Evolutionary conservation across 2,113 vertebrate genomes (phyloP), one percentile per base, ranked within the genome.

Genomic region (Thalassarche chlororhynchos): DNA sequence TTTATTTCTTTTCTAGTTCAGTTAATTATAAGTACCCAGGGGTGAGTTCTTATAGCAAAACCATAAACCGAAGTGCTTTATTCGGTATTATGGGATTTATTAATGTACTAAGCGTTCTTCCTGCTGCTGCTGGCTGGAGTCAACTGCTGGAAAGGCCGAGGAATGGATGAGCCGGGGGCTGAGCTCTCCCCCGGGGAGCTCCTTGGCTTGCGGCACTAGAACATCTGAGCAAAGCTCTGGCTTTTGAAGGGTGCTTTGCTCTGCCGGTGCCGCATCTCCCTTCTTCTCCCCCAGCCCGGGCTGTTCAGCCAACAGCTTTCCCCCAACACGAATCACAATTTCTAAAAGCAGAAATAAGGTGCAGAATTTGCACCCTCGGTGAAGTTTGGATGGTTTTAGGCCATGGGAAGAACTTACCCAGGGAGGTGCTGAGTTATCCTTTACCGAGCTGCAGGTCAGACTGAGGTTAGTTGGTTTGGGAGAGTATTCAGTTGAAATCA

Each of bases 51-150:
- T 69, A 66, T 4, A 80, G 64, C 52, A 64, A 89, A 84, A 29
- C 80, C 69, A 61, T 96, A 95, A 94, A 93, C 24, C 26, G 79
- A 62, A 89, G 62, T 65, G 60, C 62, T 87, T 94, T 83, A 57
- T 72, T 85, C 66, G 60, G 66, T 83, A n/a, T 68, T 83, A 69
- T 13, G 66, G 71, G 82, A 76, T 94, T 94, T 91, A 79, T 91
- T 72, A 75, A 94, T 3, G 10, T 60, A 26, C 16, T 64, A 31
- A 95, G 6, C 7, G 5, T 58, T 64, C 64, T 96, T 55, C 72
- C 69, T 78, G 46, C 84, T 95, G 74, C 83, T 75, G 36, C 44
- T 92, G 80, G 84, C 72, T 89, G 72, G n/a, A 76, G 24, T 20
- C 19, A 78, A 14, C 32, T 40, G 34, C 60, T 62, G 72, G 60